phyloP scores from a whole-genome alignment of 2,888 invertebrate species.

The Operophtera brumata region DNA sequence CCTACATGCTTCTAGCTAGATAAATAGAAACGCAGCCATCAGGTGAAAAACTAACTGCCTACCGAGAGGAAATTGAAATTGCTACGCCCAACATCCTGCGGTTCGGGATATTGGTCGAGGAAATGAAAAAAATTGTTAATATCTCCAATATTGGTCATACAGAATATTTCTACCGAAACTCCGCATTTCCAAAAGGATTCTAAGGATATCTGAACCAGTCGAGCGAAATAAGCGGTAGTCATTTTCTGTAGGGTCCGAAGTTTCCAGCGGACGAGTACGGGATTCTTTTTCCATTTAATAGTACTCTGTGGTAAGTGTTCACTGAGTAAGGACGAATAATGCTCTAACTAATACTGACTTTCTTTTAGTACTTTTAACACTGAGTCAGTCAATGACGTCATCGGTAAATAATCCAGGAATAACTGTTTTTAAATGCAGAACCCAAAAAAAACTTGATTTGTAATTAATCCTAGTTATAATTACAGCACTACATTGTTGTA shows the following conservation, averaged over 20 bases:
- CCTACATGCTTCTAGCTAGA: no score
- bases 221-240: constrained; percentile 32
- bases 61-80: constrained; percentile 66
- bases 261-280: constrained; percentile 13
- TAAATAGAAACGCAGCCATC: not conserved
- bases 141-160: constrained; percentile 34
- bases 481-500: no score
- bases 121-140: constrained; percentile 64
- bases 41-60: constrained; percentile 49
- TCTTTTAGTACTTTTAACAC: no score
- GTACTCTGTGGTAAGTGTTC: not conserved
- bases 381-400: no score
- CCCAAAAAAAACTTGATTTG: no score
- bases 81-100: constrained; percentile 64
- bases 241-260: constrained; percentile 32
- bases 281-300: constrained; percentile 1
- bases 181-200: constrained; percentile 25
- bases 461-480: no score
- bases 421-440: no score
- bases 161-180: constrained; percentile 26
- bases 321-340: not conserved
- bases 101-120: constrained; percentile 63
- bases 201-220: constrained; percentile 31
- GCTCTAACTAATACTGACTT: not conserved
- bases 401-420: no score